Base-by-base conservation (phyloP, 2,888 invertebrate species). In the Odontothrips loti region DNA sequence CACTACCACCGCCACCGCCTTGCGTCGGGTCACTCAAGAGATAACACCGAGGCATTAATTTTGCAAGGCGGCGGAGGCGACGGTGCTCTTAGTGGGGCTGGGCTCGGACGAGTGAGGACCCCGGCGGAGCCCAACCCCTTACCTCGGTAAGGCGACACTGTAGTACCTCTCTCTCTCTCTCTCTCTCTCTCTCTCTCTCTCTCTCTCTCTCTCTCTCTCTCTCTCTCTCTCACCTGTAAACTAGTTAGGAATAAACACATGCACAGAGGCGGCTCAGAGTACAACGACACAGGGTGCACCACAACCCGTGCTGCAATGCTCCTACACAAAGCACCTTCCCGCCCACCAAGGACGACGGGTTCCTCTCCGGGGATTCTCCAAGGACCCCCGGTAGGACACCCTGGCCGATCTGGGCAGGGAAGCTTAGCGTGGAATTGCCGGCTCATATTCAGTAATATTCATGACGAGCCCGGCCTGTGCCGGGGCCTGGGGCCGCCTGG, bases 11-110 rank as follows among this genome's bases (percentile, higher is more conserved):
- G 11, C 51, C 51, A 15, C 63, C n/a, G n/a, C 15, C 63, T 9
- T 20, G n/a, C 63, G 68, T 23, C 68, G 68, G 68, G 23, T 23
- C 68, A 68, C 68, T 68, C 68, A 10, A 23, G 68, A 68, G 68
- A 68, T 68, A 68, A 68, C 68, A 68, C 68, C 23, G 23, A 23
- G 68, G 68, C 68, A 68, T 68, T 68, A 68, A 68, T 68, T 68
- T 68, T 68, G 68, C 68, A 68, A 23, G n/a, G 23, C 68, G 23
- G 63, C 63, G 9, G 17, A n/a, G 63, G 20, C n/a, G 9, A 12
- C 10, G 10, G 9, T 48, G 48, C 48, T 12, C 12, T 9, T 9
- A 51, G 51, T 17, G 6, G 51, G 15, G 17, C 51, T 11, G 15
- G 15, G 51, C 51, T 15, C 11, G 15, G 51, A 17, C 51, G 6